A percentile compares a stretch with the other conserved stretches of the same genome.
These are phyloP conservation scores for Epiperipatus broadwayi DNA, from an alignment of 2,888 invertebrate genomes.

Conservation along the genomic window DNA sequence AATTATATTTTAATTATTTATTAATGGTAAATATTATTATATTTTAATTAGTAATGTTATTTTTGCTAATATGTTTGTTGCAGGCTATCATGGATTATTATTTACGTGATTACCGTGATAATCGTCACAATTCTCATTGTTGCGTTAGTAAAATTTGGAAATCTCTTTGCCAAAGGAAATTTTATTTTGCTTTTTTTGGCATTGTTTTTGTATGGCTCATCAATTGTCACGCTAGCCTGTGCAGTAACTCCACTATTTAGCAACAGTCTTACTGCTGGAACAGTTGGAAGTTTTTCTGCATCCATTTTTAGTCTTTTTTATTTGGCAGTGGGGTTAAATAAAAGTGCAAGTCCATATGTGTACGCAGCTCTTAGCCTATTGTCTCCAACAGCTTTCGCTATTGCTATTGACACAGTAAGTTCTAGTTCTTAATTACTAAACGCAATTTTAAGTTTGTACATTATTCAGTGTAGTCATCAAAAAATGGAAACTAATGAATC, in stretches of 20 bases:
- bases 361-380: slow-evolving; percentile 59
- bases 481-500: too few relatives aligned
- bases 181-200: slow-evolving; percentile 54
- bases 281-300: slow-evolving; percentile 54
- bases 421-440: background rate
- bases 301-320: slow-evolving; percentile 57
- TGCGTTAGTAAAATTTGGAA: slow-evolving; percentile 45
- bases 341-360: slow-evolving; percentile 44
- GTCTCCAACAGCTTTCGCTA: slow-evolving; percentile 59
- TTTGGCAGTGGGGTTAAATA: slow-evolving; percentile 56
- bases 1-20: background rate
- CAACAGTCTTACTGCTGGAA: slow-evolving; percentile 57
- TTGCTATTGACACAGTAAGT: slow-evolving; percentile 61
- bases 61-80: slow-evolving; percentile 27
- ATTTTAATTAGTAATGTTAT: background rate
- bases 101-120: slow-evolving; percentile 49
- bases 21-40: background rate
- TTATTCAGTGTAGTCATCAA: too few relatives aligned
- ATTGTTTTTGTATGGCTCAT: slow-evolving; percentile 55
- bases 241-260: slow-evolving; percentile 70
- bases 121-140: slow-evolving; percentile 45
- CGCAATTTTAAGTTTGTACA: too few relatives aligned
- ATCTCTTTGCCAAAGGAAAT: slow-evolving; percentile 58
- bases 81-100: slow-evolving; percentile 63
- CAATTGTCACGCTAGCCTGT: slow-evolving; percentile 60